phyloP scores from a whole-genome alignment of 2,797 vertebrate genomes.

The Pristis pectinata region DNA sequence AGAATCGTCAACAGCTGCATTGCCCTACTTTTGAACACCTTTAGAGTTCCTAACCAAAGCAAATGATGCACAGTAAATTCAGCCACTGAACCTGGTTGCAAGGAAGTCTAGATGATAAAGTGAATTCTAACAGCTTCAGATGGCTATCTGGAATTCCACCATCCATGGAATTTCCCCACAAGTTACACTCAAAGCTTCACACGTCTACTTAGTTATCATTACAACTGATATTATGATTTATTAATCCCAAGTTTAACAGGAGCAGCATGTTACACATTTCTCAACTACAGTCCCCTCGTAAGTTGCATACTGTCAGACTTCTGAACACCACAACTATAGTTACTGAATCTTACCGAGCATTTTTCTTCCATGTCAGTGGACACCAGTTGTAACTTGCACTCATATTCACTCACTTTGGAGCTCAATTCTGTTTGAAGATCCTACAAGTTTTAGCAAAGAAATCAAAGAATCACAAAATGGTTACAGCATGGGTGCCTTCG shows the following conservation, averaged over 20 bases:
- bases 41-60: too few species aligned
- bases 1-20: background rate
- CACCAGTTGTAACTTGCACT: conserved; percentile 37
- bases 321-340: background rate
- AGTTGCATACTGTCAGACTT: background rate
- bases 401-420: conserved; percentile 38
- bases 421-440: conserved; percentile 39
- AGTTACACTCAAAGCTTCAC: background rate
- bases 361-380: conserved; percentile 38
- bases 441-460: conserved; percentile 27
- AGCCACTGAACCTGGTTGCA: background rate
- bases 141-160: background rate
- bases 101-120: background rate
- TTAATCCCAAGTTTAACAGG: too few species aligned
- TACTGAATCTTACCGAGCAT: conserved; percentile 6
- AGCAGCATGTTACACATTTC: background rate
- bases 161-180: background rate
- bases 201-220: background rate
- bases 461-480: background rate
- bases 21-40: background rate
- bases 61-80: background rate
- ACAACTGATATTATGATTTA: too few species aligned
- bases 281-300: too few species aligned
- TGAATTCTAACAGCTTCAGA: background rate
- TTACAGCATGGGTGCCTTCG: too few species aligned